Evolutionary conservation across 2,888 invertebrate genomes (phyloP), one percentile per base, ranked within the genome.

Genomic region (Perdita meconis): DNA sequence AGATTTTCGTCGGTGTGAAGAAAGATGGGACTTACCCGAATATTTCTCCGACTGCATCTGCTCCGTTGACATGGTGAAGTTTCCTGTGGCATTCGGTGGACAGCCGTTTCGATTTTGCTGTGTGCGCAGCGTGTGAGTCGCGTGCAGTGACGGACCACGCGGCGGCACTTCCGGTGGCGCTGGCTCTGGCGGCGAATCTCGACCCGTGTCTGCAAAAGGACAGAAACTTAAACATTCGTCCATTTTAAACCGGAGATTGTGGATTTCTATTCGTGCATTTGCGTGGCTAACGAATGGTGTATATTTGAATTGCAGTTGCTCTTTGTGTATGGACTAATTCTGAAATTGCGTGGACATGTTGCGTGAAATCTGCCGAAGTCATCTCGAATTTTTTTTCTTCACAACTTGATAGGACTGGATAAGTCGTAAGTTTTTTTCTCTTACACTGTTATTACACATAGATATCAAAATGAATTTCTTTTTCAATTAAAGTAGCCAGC

Each of bases 101-200:
- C 89, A 89, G 60, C 90, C 90, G 22, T 90, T 89, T 66, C 88
- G 90, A 63, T 84, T 89, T 78, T 89, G 90, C 92, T 94, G 91
- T n/a, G 95, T 93, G 80, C 95, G 94, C 68, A 94, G 88, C 8
- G 93, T 93, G 53, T 89, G 90, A 63, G 93, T 92, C 38, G 93
- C 92, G 90, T 96, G 95, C 74, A 97, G 93, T 59, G 97, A 97
- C 16, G 96, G 97, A 1, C 97, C 97, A 50, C 97, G 94, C n/a
- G 97, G 97, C 40, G 97, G 97, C 61, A 97, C 96, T 93, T 97
- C 97, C 1, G 97, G 97, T 5, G 97, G 97, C 60, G 97, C 97
- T 1, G 97, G 97, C 89, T 97, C 97, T 2, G 97, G 97, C 12
- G 97, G 97, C 1, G 96, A 96, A 78, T 96, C 96, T 83, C 94